Evolutionary conservation across 37 sponge, comb jelly and placozoan genomes (phyloP).

Genomic region (Theonella swinhoei): DNA sequence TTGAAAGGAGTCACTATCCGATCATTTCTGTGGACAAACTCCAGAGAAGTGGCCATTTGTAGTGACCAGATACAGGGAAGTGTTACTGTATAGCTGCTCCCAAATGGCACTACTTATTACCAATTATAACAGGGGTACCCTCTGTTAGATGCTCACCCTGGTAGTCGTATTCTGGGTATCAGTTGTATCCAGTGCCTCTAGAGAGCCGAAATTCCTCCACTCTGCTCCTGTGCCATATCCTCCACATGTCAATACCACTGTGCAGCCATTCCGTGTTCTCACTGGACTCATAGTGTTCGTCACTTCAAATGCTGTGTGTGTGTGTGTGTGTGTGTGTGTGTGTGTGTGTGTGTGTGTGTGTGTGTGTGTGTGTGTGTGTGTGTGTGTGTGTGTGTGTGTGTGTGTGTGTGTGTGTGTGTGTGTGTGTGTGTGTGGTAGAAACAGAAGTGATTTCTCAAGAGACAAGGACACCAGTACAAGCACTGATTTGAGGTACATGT

Average conservation of each 20-base stretch:
- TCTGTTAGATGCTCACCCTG: too few relatives aligned
- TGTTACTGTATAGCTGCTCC: not conserved
- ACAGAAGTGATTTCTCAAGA: too few relatives aligned
- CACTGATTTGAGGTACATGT: too few relatives aligned
- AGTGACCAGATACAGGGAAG: not conserved
- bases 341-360: not conserved
- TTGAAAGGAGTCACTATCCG: too few relatives aligned
- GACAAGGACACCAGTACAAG: too few relatives aligned
- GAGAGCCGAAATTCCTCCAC: not conserved
- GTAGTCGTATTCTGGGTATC: not conserved
- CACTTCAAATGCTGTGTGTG: not conserved
- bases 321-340: slow-evolving; percentile 4
- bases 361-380: not conserved
- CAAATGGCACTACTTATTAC: not conserved
- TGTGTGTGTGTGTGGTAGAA: not conserved
- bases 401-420: not conserved
- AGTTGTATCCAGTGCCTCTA: not conserved
- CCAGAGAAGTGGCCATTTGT: not conserved
- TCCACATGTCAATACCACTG: not conserved
- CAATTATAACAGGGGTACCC: too few relatives aligned
- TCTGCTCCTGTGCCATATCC: not conserved
- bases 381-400: not conserved
- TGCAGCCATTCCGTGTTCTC: not conserved
- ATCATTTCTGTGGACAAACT: too few relatives aligned
- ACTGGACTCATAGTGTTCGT: not conserved